A percentile compares a stretch with the other conserved stretches of the same genome.
Conservation (phyloP, 37 sponge, comb jelly and placozoan species). For the Petrosia ficiformis region DNA sequence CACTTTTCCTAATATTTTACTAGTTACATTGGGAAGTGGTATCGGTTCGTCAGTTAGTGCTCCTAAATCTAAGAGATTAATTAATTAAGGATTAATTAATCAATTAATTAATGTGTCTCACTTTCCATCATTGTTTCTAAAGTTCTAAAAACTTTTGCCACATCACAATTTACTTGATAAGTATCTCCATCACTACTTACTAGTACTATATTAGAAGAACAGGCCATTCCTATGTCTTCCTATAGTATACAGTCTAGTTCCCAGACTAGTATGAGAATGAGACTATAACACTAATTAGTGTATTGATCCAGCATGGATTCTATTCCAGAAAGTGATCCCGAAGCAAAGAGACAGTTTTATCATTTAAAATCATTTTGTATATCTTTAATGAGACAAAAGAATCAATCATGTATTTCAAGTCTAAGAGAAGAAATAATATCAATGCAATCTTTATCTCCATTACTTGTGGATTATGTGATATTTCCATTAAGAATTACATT, state of each 20-base stretch:
- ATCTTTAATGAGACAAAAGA: neutral
- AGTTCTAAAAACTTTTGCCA: constrained; percentile 42
- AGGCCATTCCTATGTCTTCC: too few relatives aligned
- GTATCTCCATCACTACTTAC: constrained; percentile 52
- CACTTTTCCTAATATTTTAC: constrained; percentile 18
- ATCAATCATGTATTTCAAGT: neutral
- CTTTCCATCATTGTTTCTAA: constrained; percentile 54
- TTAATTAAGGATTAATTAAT: neutral
- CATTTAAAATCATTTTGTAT: neutral
- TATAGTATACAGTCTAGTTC: too few relatives aligned
- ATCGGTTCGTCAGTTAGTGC: constrained; percentile 39
- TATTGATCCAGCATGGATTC: too few relatives aligned
- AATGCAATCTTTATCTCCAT: neutral
- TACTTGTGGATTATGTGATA: neutral
- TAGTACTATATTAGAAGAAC: constrained; percentile 17
- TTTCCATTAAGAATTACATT: neutral
- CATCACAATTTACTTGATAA: constrained; percentile 32
- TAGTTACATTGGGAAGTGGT: constrained; percentile 60
- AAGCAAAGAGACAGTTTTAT: neutral
- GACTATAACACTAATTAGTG: too few relatives aligned
- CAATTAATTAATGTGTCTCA: neutral
- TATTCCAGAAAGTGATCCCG: neutral
- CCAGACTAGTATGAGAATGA: too few relatives aligned
- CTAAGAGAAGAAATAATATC: neutral
- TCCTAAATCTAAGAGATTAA: constrained; percentile 25